A percentile compares a stretch with the other conserved stretches of the same genome.
These are phyloP conservation scores for Pachyramphus minor DNA, from an alignment of 2,113 vertebrate species.

Conservation along the genomic window DNA sequence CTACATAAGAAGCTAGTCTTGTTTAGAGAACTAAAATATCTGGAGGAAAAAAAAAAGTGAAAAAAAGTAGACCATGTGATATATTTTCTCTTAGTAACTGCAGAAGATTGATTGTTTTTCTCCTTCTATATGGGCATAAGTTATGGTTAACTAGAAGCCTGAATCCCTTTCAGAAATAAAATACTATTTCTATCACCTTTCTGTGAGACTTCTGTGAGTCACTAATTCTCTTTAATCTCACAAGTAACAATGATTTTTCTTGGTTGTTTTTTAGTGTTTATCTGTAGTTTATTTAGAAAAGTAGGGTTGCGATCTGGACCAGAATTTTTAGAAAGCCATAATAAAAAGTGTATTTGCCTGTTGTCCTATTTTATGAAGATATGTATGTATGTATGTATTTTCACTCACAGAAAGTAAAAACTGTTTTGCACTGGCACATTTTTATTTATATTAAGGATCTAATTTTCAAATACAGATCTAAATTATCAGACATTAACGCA, in stretches of 20 bases:
- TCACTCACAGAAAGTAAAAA: background rate
- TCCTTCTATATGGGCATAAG: background rate
- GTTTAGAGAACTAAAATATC: background rate
- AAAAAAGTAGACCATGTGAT: background rate
- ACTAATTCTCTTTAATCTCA: background rate
- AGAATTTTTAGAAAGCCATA: background rate
- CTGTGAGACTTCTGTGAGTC: background rate
- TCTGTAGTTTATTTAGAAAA: background rate
- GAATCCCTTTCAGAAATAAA: background rate
- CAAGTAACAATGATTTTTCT: background rate
- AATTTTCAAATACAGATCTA: background rate
- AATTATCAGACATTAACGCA: background rate
- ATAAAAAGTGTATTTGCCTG: fast-evolving
- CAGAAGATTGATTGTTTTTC: background rate
- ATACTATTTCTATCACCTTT: background rate
- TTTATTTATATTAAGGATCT: background rate
- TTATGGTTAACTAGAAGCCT: background rate
- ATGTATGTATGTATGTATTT: background rate
- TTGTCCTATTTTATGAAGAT: background rate
- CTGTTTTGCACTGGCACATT: background rate
- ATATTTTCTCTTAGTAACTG: background rate
- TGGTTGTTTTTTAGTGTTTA: background rate
- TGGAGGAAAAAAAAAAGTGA: background rate
- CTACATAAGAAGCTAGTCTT: background rate
- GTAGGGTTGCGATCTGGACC: background rate